phyloP scores from a whole-genome alignment of 2,113 vertebrate species.

The Mastomys coucha region DNA sequence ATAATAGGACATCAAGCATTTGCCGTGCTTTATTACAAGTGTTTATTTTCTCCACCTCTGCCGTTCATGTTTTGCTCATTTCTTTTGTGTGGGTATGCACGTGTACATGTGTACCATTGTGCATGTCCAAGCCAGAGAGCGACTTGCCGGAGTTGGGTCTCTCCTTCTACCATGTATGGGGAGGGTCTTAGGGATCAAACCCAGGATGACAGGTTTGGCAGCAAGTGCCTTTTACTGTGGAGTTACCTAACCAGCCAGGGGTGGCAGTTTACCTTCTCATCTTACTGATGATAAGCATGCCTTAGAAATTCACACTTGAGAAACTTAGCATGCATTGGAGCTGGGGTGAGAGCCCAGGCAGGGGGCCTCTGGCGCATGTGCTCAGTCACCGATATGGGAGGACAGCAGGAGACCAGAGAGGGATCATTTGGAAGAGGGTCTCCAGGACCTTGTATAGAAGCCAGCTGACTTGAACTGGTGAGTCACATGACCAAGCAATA shows the following conservation, averaged over 20 bases:
- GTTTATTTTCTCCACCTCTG: not conserved
- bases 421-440: not conserved
- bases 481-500: not conserved
- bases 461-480: not conserved
- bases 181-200: not conserved
- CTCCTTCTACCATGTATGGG: not conserved
- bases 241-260: too few species aligned
- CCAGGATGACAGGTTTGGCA: not conserved
- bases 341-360: not conserved
- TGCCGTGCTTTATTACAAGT: not conserved
- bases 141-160: not conserved
- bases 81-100: not conserved
- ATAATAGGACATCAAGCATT: not conserved
- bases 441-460: not conserved
- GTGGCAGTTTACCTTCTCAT: conserved; percentile 1
- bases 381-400: not conserved
- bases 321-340: not conserved
- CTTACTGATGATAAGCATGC: conserved; percentile 30
- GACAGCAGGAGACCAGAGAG: not conserved
- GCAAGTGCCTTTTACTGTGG: not conserved
- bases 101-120: too few species aligned
- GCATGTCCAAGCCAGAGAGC: not conserved
- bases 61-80: not conserved
- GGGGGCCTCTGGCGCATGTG: not conserved
- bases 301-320: conserved; percentile 1